Evolutionary conservation across 2,888 invertebrate genomes (phyloP), one percentile per base, ranked within the genome.

Genomic region (Apamea epomidion): DNA sequence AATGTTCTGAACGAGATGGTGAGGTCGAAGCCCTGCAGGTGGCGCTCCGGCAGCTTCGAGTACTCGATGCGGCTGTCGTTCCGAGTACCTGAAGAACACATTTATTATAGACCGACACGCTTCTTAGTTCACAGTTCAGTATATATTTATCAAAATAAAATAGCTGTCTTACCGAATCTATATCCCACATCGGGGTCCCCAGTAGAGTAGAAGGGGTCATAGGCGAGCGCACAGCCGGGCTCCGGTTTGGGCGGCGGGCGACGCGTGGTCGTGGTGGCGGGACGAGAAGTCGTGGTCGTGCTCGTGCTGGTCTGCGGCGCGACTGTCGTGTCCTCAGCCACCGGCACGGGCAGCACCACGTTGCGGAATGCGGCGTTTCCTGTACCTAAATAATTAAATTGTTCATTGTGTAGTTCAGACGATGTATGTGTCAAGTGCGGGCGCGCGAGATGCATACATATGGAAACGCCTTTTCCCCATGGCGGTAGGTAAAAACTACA

Each of bases 1-100:
- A 97, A 97, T 0, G 99, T 99, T 86, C 98, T 98, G 94, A 99
- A 98, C 14, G 98, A 97, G 18, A 99, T 96, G 25, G 98, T 98
- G 87, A 99, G 98, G 83, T 98, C 98, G 93, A 98, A 98, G 62
- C 97, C 97, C 82, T 98, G 98, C 73, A 97, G 97, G 91, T 98
- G 97, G 77, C 98, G 97, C 2, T 97, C 97, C 0, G 98, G 97
- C 80, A 98, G 93, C 69, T 97, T 97, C 42, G 96, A 95, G 92
- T 98, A 99, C 92, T 99, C 98, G 70, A 98, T 96, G 83, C 98
- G 97, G 88, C 98, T 98, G 93, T 98, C 97, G 83, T 97, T 97
- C 42, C 97, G 97, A 0, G 98, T 97, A 71, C 98, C 98, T 98
- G 21, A 18, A 70, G 7, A 84, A 48, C 80, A 12, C 4, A n/a